Evolutionary conservation across 2,113 vertebrate species (phyloP).

Genomic region (Cranoglanis bouderius): DNA sequence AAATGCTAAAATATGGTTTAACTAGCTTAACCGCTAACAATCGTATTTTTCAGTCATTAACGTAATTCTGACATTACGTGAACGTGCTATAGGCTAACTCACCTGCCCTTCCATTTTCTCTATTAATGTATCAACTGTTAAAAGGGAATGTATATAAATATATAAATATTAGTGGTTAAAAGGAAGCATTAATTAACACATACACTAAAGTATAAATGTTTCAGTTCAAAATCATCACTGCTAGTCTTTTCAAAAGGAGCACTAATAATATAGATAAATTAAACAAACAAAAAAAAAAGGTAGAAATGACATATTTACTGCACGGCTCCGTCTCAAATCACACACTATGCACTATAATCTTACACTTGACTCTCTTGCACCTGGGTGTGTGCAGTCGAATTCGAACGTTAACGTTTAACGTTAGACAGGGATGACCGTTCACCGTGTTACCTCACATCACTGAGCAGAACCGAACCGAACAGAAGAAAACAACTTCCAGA

Average conservation of each 20-base stretch:
- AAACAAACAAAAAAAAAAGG: background rate
- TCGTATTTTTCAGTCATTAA: background rate
- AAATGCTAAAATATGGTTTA: background rate
- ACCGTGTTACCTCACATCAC: background rate
- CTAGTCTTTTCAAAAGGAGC: background rate
- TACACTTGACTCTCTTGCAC: background rate
- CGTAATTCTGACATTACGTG: background rate
- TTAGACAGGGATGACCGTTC: background rate
- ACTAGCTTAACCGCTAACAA: background rate
- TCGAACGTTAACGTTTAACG: background rate
- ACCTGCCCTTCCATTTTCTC: background rate
- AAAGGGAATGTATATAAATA: constrained; percentile 1
- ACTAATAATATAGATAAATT: background rate
- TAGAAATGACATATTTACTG: background rate
- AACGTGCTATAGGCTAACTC: background rate
- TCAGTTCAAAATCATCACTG: background rate
- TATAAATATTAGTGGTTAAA: constrained; percentile 26
- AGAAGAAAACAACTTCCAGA: background rate
- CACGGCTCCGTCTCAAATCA: background rate
- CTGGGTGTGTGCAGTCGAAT: background rate
- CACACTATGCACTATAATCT: background rate
- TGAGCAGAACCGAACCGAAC: background rate
- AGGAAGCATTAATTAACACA: background rate
- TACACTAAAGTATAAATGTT: background rate
- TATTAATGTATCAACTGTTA: background rate